Evolutionary conservation across 2,797 vertebrate genomes (phyloP), one percentile per base, ranked within the genome.

Genomic region (Gallinago stenura): DNA sequence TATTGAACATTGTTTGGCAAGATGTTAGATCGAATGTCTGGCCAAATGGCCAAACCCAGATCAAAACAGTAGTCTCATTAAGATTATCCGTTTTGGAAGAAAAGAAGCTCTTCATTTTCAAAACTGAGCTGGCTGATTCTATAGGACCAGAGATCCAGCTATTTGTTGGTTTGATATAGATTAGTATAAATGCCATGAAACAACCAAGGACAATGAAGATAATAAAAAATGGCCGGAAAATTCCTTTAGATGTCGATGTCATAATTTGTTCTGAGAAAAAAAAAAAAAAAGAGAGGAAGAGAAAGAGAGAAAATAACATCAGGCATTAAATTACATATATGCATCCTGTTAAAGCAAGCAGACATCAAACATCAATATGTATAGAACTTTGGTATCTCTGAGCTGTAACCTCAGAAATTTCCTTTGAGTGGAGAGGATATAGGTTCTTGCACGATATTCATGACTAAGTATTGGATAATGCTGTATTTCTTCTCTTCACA

Each of bases 1-100:
- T 99, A 83, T 98, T 99, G 96, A 99, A 99, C 97, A 98, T 97
- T 2, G 99, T 98, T 96, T 99, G 98, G 97, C 99, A 99, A 68
- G 99, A 99, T 11, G 98, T 98, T 50, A 99, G 98, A 93, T 99
- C 99, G 3, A 99, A 99, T 18, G 98, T 99, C 91, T 99, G 99
- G 60, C 99, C 99, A 58, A 99, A 99, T 4, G 99, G 99, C 99
- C 99, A 99, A 71, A 99, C 98, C 99, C 99, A 99, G 91, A 99
- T 98, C 85, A 99, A 97, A 90, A 99, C 97, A 21, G 98, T 99
- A 60, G 99, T 99, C 96, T 99, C 98, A 92, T 99, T 99, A 68
- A 98, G 90, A 95, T 98, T 98, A 72, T 99, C 98, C 10, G 97
- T 98, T 98, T 99, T 98, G 88, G 98, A 97, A 90, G 99, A 99